A percentile compares a stretch with the other conserved stretches of the same genome.
Conservation (phyloP, 2,797 vertebrate species). For the Allobates femoralis region DNA sequence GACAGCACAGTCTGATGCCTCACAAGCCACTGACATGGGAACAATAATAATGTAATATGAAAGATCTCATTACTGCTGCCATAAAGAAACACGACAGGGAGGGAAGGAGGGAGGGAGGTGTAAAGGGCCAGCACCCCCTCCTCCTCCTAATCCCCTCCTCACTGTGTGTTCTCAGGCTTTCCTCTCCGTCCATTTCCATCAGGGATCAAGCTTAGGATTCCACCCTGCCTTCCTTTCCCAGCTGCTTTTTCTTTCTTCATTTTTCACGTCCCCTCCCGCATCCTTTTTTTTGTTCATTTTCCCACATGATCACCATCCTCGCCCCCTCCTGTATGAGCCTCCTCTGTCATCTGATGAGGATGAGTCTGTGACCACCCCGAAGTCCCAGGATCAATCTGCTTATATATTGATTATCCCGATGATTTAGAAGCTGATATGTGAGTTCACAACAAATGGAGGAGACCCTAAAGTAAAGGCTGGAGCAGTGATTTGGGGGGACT, state of each 20-base stretch:
- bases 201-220: constrained; percentile 37
- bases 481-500: constrained; percentile 9
- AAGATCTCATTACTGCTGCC: constrained; percentile 50
- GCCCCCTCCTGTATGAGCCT: constrained; percentile 23
- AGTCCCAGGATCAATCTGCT: constrained; percentile 40
- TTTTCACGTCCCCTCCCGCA: background rate
- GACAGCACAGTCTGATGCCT: background rate
- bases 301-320: constrained; percentile 21
- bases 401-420: constrained; percentile 16
- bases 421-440: constrained; percentile 17
- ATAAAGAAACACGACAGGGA: constrained; percentile 21
- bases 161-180: constrained; percentile 55
- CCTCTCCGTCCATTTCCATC: constrained; percentile 56
- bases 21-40: background rate
- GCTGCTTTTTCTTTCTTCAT: constrained; percentile 13
- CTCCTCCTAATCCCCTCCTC: constrained; percentile 62
- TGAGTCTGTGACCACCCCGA: constrained; percentile 33
- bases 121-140: constrained; percentile 30
- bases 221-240: constrained; percentile 25
- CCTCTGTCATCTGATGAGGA: constrained; percentile 53
- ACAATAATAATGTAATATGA: constrained; percentile 16
- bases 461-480: constrained; percentile 34
- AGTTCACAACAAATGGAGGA: constrained; percentile 36
- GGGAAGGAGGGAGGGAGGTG: constrained; percentile 26
- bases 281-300: constrained; percentile 2